These are phyloP conservation scores for Branchinecta lynchi DNA, from an alignment of 1,140 invertebrate species.

Conservation along the genomic window DNA sequence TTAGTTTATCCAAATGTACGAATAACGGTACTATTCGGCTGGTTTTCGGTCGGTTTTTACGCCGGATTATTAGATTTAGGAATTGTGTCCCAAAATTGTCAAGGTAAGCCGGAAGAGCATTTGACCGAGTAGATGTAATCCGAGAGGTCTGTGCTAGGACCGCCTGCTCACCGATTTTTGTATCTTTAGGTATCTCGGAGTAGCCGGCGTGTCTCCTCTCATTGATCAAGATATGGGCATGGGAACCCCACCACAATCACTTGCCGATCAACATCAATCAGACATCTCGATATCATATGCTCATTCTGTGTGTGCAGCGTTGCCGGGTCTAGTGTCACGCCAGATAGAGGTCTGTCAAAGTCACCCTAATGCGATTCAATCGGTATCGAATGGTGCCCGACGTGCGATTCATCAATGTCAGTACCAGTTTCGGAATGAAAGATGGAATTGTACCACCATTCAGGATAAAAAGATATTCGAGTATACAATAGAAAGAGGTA, in stretches of 20 bases:
- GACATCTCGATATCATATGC: slow-evolving; percentile 24
- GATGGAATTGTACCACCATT: slow-evolving; percentile 41
- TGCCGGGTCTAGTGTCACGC: slow-evolving; percentile 33
- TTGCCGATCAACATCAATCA: slow-evolving; percentile 28
- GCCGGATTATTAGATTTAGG: too few relatives aligned
- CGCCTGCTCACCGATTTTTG: background rate
- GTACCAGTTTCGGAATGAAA: slow-evolving; percentile 39
- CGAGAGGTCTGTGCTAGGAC: too few relatives aligned
- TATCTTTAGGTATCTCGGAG: slow-evolving; percentile 37
- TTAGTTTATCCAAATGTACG: too few relatives aligned
- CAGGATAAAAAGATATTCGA: slow-evolving; percentile 34
- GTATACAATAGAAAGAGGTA: slow-evolving; percentile 33
- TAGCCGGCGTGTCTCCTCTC: slow-evolving; percentile 33
- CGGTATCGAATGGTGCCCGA: slow-evolving; percentile 37
- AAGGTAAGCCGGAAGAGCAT: too few relatives aligned
- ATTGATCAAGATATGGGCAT: slow-evolving; percentile 26
- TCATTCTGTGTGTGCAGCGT: slow-evolving; percentile 25
- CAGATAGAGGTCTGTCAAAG: slow-evolving; percentile 36
- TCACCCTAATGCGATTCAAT: slow-evolving; percentile 37
- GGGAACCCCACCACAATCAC: slow-evolving; percentile 26
- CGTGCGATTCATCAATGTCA: slow-evolving; percentile 40
- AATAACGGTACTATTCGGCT: too few relatives aligned
- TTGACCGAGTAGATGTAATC: too few relatives aligned
- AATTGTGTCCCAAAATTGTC: too few relatives aligned
- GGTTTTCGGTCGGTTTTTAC: too few relatives aligned